phyloP scores from a whole-genome alignment of 2,888 invertebrate species.

The Caenorhabditis sulstoni region DNA sequence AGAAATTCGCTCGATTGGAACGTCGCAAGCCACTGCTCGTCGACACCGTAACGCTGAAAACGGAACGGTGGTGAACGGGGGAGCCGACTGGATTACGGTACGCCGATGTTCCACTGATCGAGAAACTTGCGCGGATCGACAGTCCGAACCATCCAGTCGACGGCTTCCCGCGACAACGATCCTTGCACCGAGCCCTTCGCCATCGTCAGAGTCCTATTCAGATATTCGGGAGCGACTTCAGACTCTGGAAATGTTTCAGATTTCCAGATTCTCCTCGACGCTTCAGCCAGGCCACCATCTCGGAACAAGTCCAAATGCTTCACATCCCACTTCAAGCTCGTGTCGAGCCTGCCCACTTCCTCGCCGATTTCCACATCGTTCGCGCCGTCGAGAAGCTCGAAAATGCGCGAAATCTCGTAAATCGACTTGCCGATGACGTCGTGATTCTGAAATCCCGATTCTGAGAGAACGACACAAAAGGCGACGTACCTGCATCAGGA shows the following conservation, averaged over 20 bases:
- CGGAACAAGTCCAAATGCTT: constrained; percentile 40
- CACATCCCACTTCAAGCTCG: constrained; percentile 38
- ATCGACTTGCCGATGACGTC: constrained; percentile 54
- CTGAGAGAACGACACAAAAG: not conserved
- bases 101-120: constrained; percentile 40
- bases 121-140: constrained; percentile 41
- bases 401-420: constrained; percentile 51
- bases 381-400: constrained; percentile 52
- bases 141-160: constrained; percentile 51
- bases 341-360: constrained; percentile 43
- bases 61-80: not conserved
- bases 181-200: constrained; percentile 60
- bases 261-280: not conserved
- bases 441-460: constrained; percentile 38
- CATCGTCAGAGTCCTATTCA: constrained; percentile 24
- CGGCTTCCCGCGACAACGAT: constrained; percentile 56
- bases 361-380: constrained; percentile 57
- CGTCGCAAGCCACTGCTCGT: constrained; percentile 55
- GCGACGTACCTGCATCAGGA: constrained; percentile 44
- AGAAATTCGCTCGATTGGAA: constrained; percentile 57
- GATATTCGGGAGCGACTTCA: not conserved
- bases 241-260: constrained; percentile 52
- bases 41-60: constrained; percentile 55
- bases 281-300: constrained; percentile 34
- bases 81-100: not conserved